These are phyloP conservation scores for Diachasmimorpha longicaudata DNA, from an alignment of 1,140 invertebrate genomes.

Conservation along the genomic window DNA sequence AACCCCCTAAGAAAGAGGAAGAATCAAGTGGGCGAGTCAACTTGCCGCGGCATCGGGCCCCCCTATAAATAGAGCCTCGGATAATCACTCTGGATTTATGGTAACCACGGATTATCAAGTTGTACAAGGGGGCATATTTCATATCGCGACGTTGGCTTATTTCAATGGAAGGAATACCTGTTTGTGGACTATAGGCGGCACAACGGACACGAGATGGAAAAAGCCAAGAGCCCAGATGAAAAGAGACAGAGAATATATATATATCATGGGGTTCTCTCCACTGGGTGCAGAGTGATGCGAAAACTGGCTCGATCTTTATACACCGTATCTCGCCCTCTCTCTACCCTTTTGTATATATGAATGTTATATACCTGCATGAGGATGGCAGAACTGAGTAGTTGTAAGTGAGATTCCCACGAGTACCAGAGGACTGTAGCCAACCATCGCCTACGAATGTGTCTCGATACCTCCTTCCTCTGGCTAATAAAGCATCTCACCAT, in stretches of 20 bases:
- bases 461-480: background rate
- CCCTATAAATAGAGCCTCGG: constrained; percentile 63
- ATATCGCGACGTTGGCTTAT: constrained; percentile 62
- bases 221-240: background rate
- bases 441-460: background rate
- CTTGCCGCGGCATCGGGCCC: constrained; percentile 32
- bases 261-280: background rate
- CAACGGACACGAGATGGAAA: constrained; percentile 1
- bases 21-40: constrained; percentile 15
- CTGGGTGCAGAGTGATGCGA: constrained; percentile 15
- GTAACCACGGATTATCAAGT: constrained; percentile 65
- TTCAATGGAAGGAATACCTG: constrained; percentile 59
- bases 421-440: background rate
- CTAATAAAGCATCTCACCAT: background rate
- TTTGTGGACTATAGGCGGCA: constrained; percentile 33
- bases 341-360: background rate
- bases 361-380: background rate
- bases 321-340: constrained; percentile 6
- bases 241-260: constrained; percentile 3
- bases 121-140: constrained; percentile 63
- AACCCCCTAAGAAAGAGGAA: constrained; percentile 11
- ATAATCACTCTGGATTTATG: constrained; percentile 65
- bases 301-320: constrained; percentile 21
- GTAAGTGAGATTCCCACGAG: constrained; percentile 14
- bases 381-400: background rate